phyloP scores from a whole-genome alignment of 2,888 invertebrate species.

The Drosophila testacea region DNA sequence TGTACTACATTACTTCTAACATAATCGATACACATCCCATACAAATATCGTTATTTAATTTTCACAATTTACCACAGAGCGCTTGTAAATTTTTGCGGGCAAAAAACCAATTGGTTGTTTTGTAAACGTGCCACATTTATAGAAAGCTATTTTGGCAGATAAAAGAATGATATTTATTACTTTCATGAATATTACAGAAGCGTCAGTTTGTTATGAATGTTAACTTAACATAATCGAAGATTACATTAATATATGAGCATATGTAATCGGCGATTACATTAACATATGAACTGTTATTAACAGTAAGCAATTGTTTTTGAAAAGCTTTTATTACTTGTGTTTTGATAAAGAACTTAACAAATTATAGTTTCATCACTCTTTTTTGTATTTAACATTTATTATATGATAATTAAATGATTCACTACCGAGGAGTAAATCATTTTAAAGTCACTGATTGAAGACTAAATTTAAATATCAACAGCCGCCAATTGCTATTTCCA shows the following conservation, averaged over 20 bases:
- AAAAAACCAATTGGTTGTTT: no score
- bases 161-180: not conserved
- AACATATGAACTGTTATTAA: constrained; percentile 12
- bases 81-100: no score
- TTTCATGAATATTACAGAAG: not conserved
- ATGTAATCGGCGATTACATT: not conserved
- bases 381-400: not conserved
- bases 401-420: not conserved
- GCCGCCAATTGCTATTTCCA: constrained; percentile 5
- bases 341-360: not conserved
- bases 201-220: not conserved
- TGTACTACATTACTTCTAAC: no score
- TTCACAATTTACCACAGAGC: no score
- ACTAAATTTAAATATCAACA: constrained; percentile 12
- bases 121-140: no score
- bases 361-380: not conserved
- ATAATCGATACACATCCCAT: no score
- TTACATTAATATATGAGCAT: constrained; percentile 1
- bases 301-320: not conserved
- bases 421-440: not conserved
- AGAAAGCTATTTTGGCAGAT: not conserved
- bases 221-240: not conserved
- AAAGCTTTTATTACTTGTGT: constrained; percentile 4
- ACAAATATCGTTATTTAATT: no score
- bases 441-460: not conserved